Evolutionary conservation across 2,888 invertebrate genomes (phyloP), one percentile per base, ranked within the genome.

Genomic region (Atrina japonica): DNA sequence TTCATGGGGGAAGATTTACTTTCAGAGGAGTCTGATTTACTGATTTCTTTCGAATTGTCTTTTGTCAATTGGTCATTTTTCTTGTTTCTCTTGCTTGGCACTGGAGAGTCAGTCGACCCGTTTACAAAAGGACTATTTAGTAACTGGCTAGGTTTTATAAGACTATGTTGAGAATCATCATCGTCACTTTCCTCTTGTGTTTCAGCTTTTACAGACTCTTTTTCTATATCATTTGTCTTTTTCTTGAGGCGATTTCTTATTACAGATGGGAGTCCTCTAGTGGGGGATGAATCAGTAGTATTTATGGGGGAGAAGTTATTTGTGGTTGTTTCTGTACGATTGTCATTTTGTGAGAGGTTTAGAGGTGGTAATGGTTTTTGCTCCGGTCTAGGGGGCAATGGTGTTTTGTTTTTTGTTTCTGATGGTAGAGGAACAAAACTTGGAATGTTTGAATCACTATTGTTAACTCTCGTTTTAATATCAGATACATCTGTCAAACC

Each of bases 31-130:
- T 35, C 35, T 35, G n/a, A n/a, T n/a, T n/a, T n/a, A n/a, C 11
- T 35, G 11, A 11, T 47, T 30, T 47, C 45, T 23, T 47, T 47
- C 5, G 49, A 49, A 29, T 18, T 41, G 3, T 60, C 49, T 21
- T 18, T 23, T 11, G 25, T 30, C 6, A 16, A 23, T 30, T 40
- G 35, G 30, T 47, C 49, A 50, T 49, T 56, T 27, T 64, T 40
- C 45, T 63, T 53, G n/a, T 56, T 69, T 69, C 49, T 56, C 58
- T 49, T 58, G 27, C 64, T 73, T 47, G 78, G 78, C 14, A 74
- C 70, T 18, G 78, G 75, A 2, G 78, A 77, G n/a, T 71, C 73
- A 5, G 65, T 60, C 11, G 78, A 73, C 27, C 77, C 77, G 65
- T 56, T 77, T 43, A 71, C 43, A 43, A 80, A 68, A 16, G 74